Conservation (phyloP, 1,140 invertebrate genomes). For the Popillia japonica region DNA sequence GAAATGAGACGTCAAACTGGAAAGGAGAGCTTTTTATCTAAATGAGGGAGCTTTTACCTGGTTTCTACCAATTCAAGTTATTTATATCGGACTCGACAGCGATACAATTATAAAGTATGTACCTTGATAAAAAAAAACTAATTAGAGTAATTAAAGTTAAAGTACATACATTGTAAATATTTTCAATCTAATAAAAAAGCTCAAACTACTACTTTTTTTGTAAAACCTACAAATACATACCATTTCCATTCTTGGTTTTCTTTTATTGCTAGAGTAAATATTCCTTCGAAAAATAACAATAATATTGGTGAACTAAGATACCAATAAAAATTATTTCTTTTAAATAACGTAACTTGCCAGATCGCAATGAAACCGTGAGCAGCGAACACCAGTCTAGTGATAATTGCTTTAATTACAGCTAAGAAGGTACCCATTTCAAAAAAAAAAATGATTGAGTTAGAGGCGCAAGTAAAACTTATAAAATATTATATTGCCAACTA, state of each 20-base stretch:
- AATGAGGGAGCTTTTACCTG: constrained; percentile 35
- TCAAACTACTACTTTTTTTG: neutral
- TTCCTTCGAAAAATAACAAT: constrained; percentile 79
- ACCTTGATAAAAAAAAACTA: neutral
- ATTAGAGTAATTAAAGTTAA: neutral
- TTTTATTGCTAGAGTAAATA: constrained; percentile 85
- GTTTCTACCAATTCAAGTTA: constrained; percentile 11
- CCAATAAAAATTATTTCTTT: constrained; percentile 77
- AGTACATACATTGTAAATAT: neutral
- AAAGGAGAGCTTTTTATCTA: constrained; percentile 37
- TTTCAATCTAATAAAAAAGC: neutral
- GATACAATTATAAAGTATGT: constrained; percentile 6
- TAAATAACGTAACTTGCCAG: constrained; percentile 81
- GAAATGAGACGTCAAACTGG: constrained; percentile 34
- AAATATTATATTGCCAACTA: neutral
- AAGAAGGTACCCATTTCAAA: constrained; percentile 72
- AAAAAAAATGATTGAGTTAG: neutral
- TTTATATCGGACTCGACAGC: constrained; percentile 22
- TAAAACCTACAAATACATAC: constrained; percentile 63
- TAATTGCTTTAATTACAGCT: constrained; percentile 81
- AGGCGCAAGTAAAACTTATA: neutral
- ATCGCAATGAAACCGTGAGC: constrained; percentile 81
- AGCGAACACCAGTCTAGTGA: constrained; percentile 81
- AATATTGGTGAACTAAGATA: constrained; percentile 78
- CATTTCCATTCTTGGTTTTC: constrained; percentile 89